Conservation (phyloP, 2,888 invertebrate genomes). For the Chorisops tibialis region DNA sequence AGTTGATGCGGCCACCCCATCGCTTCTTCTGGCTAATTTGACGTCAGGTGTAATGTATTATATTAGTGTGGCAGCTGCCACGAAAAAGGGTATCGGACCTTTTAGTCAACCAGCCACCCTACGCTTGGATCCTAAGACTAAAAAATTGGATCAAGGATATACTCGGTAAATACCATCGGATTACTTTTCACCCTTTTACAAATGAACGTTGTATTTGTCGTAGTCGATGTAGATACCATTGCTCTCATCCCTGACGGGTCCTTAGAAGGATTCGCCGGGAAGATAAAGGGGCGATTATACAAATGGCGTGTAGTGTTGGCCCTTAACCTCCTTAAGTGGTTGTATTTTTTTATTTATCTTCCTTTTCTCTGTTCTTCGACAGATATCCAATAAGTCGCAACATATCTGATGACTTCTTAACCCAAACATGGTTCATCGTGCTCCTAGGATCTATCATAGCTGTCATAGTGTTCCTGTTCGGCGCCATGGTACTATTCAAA, state of each 20-base stretch:
- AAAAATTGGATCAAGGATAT: conserved; percentile 52
- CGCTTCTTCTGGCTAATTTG: conserved; percentile 75
- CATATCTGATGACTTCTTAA: conserved; percentile 69
- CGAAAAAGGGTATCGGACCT: conserved; percentile 75
- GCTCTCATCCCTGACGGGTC: neutral
- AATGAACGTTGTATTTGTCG: neutral
- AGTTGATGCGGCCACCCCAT: conserved; percentile 67
- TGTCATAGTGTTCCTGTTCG: conserved; percentile 78
- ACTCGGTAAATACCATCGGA: conserved; percentile 20
- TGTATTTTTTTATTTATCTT: conserved; percentile 38
- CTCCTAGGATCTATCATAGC: conserved; percentile 80
- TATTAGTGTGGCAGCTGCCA: conserved; percentile 80
- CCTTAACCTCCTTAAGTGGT: conserved; percentile 23
- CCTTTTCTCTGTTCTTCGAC: conserved; percentile 48
- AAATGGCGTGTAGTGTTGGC: conserved; percentile 22
- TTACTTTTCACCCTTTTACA: neutral
- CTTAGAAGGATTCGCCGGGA: neutral
- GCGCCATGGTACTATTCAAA: conserved; percentile 74
- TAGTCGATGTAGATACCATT: neutral
- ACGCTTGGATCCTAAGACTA: conserved; percentile 59
- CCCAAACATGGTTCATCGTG: conserved; percentile 88
- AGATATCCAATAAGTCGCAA: conserved; percentile 56
- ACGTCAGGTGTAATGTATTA: conserved; percentile 78
- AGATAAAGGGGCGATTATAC: conserved; percentile 9
- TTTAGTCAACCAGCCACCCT: conserved; percentile 68